Percentiles rank a stretch among this genome's conserved stretches.
phyloP scores from a whole-genome alignment of 2,797 vertebrate genomes.

The Tadarida brasiliensis region DNA sequence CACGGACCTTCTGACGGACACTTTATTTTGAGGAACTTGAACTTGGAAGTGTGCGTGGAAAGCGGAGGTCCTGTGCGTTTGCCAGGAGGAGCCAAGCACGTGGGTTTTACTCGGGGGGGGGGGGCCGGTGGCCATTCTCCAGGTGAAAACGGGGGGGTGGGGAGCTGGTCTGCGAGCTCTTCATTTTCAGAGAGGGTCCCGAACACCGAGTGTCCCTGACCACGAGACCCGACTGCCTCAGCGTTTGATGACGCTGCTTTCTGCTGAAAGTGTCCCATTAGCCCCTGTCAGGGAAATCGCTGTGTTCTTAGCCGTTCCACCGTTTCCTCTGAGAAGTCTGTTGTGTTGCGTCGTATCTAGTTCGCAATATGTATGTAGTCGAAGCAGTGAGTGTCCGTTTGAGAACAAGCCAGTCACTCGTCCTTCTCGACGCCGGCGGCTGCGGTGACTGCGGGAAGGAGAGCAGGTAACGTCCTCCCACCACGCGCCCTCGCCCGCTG shows the following conservation, averaged over 20 bases:
- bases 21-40: neutral
- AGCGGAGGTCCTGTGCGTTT: neutral
- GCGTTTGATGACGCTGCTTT: too few relatives aligned
- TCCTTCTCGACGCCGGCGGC: conserved; percentile 79
- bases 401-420: neutral
- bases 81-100: neutral
- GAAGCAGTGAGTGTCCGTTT: neutral
- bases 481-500: conserved; percentile 14
- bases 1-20: neutral
- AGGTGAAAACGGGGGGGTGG: too few relatives aligned
- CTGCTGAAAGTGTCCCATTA: too few relatives aligned
- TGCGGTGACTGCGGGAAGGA: conserved; percentile 83
- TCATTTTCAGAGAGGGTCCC: too few relatives aligned
- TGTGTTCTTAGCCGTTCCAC: neutral
- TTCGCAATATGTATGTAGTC: neutral
- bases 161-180: too few relatives aligned
- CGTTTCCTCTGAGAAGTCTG: neutral
- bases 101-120: too few relatives aligned
- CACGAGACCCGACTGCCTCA: too few relatives aligned
- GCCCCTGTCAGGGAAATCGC: too few relatives aligned
- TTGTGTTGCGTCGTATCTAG: accelerated
- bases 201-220: too few relatives aligned
- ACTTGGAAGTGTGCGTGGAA: neutral
- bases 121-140: too few relatives aligned
- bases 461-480: conserved; percentile 84